Evolutionary conservation across 2,888 invertebrate species (phyloP).

Genomic region (Cyaniris semiargus): DNA sequence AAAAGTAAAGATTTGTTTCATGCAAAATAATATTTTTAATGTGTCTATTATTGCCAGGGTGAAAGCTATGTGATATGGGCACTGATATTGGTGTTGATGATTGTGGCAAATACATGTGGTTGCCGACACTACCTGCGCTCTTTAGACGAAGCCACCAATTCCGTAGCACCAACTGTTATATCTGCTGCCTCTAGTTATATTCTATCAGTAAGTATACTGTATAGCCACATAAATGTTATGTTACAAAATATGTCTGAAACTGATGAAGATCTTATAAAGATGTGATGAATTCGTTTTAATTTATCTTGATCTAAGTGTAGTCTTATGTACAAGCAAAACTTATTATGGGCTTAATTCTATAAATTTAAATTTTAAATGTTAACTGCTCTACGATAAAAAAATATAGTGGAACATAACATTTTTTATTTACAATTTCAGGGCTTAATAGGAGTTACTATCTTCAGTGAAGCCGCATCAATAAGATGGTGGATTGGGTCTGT

Average conservation of each 20-base stretch:
- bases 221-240: neutral
- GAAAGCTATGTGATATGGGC: constrained; percentile 62
- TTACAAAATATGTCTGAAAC: neutral
- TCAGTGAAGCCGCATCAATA: constrained; percentile 84
- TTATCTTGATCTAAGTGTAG: neutral
- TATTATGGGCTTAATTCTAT: too few species aligned
- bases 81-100: constrained; percentile 71
- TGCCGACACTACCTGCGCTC: constrained; percentile 83
- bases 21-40: neutral
- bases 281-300: neutral
- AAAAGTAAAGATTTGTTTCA: neutral
- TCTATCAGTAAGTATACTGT: constrained; percentile 77
- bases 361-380: too few species aligned
- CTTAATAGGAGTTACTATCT: constrained; percentile 84
- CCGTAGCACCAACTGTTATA: constrained; percentile 82
- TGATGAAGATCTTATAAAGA: neutral
- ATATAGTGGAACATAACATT: too few species aligned
- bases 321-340: too few species aligned
- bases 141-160: constrained; percentile 79
- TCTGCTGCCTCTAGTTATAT: constrained; percentile 83
- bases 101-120: constrained; percentile 81
- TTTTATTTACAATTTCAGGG: constrained; percentile 78
- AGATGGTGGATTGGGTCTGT: constrained; percentile 87
- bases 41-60: constrained; percentile 51
- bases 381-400: too few species aligned